phyloP scores from a whole-genome alignment of 1,140 invertebrate species.

The Calephelis nemesis region DNA sequence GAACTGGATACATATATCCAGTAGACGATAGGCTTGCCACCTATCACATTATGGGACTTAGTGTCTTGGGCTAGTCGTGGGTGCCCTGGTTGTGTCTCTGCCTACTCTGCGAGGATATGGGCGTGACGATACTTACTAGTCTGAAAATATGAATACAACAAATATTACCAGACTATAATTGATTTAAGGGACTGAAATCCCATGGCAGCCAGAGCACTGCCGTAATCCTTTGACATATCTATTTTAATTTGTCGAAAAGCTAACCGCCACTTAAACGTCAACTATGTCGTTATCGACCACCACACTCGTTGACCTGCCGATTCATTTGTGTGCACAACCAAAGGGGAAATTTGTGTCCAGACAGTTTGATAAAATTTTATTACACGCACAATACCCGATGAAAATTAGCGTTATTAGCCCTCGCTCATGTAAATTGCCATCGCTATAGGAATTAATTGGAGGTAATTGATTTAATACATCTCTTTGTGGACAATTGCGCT shows the following conservation, averaged over 20 bases:
- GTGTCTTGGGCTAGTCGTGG: too few relatives aligned
- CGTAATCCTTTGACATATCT: conserved; percentile 31
- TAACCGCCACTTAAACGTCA: conserved; percentile 28
- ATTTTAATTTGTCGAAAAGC: conserved; percentile 19
- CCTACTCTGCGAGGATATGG: too few relatives aligned
- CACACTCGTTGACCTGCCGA: conserved; percentile 23
- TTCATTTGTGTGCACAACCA: conserved; percentile 45
- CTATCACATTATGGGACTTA: too few relatives aligned
- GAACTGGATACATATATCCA: too few relatives aligned
- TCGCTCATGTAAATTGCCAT: conserved; percentile 57
- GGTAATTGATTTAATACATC: conserved; percentile 70
- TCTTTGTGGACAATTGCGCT: conserved; percentile 47
- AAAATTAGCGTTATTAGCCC: conserved; percentile 70
- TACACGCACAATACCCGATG: conserved; percentile 53
- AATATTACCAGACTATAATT: too few relatives aligned
- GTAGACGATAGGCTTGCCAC: too few relatives aligned
- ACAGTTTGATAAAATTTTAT: conserved; percentile 74
- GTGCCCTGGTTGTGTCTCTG: too few relatives aligned
- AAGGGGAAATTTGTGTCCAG: conserved; percentile 47
- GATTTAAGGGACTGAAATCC: too few relatives aligned
- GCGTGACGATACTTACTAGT: too few relatives aligned
- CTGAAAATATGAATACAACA: too few relatives aligned
- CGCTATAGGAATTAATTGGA: conserved; percentile 55
- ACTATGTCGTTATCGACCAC: conserved; percentile 26
- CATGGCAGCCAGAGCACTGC: too few relatives aligned